A percentile compares a stretch with the other conserved stretches of the same genome.
Evolutionary conservation across 2,888 invertebrate species (phyloP).

Genomic region (Lutraria lutraria): DNA sequence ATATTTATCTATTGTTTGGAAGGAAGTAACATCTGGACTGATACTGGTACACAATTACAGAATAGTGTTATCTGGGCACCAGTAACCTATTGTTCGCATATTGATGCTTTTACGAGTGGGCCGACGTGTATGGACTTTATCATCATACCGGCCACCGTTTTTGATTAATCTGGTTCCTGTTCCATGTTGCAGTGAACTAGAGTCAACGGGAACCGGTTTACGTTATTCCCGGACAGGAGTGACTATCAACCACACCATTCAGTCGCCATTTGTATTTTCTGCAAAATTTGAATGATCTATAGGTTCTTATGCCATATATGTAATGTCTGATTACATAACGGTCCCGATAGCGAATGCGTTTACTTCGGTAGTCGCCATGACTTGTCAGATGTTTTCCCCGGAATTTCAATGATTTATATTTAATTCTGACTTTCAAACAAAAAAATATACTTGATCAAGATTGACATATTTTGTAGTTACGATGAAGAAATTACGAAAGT

Average conservation of each 20-base stretch:
- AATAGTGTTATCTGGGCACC: slow-evolving; percentile 1
- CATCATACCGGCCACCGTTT: not conserved
- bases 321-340: not conserved
- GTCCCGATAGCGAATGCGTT: not conserved
- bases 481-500: not conserved
- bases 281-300: not conserved
- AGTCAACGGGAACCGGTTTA: too few species aligned
- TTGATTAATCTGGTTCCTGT: too few species aligned
- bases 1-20: slow-evolving; percentile 44
- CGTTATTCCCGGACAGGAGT: not conserved
- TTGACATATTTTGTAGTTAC: not conserved
- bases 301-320: not conserved
- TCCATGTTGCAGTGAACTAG: too few species aligned
- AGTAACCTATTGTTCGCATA: not conserved
- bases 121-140: not conserved
- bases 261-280: not conserved
- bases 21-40: slow-evolving; percentile 44
- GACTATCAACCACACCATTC: not conserved
- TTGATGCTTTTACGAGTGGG: not conserved
- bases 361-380: not conserved
- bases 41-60: slow-evolving; percentile 7
- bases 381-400: not conserved
- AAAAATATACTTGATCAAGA: not conserved
- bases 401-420: not conserved
- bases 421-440: not conserved